Evolutionary conservation across 2,797 vertebrate species (phyloP), one percentile per base, ranked within the genome.

Genomic region (Ctenopoma multispine): DNA sequence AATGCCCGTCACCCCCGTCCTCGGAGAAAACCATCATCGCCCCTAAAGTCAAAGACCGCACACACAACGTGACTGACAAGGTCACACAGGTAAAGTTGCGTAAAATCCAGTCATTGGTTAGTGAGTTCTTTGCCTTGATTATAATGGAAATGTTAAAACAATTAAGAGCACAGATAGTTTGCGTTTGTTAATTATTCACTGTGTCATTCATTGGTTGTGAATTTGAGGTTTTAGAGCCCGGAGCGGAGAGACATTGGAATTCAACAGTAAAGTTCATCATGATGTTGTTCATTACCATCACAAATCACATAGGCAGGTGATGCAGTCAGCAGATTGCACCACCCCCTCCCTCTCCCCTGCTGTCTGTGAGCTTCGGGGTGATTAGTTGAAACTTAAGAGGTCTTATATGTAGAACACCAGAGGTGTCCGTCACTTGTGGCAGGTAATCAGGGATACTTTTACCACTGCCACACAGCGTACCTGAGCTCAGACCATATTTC

Each of bases 11-110:
- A 9, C 95, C 97, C 24, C 96, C 97, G 13, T 97, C 97, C 61
- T 99, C 98, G 0, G 98, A 99, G 90, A 98, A 98, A 93, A 96
- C 97, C 84, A 98, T 99, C 83, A 98, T 99, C 73, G 97, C 98
- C 15, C 96, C 97, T 38, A 99, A 98, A 84, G 97, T 99, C 91
- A 99, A 98, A 91, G 97, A 99, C 76, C 95, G 97, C 79, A 97
- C 97, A 23, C 98, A 99, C 93, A 97, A 98, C 27, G 98, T 99
- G 83, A 99, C 98, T 13, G 98, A 99, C 81, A 99, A 99, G 71
- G 98, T 99, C 82, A 99, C 98, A n/a, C 98, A 99, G 98, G 98
- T 99, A 56, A 66, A 69, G 36, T 13, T 38, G 36, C 9, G 4
- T 34, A 34, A 34, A 34, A 34, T 34, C 34, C 7, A 43, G 7